A percentile compares a stretch with the other conserved stretches of the same genome.
Evolutionary conservation across 2,797 vertebrate genomes (phyloP).

Genomic region (Cirrhinus molitorella): DNA sequence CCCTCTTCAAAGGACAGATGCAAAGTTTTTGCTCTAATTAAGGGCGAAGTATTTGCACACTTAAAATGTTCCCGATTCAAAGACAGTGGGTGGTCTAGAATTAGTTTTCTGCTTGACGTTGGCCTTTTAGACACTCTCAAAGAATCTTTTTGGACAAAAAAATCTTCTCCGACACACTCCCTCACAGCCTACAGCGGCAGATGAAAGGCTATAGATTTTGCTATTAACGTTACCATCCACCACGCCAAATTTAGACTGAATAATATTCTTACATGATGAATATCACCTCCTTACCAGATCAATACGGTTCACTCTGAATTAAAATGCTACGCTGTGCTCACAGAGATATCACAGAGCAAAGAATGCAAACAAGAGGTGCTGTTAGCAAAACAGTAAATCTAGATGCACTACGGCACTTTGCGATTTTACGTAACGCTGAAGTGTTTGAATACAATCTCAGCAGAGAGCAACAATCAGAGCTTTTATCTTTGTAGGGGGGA

Average conservation of each 20-base stretch:
- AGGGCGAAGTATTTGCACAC: slow-evolving; percentile 49
- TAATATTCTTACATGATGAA: slow-evolving; percentile 15
- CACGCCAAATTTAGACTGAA: slow-evolving; percentile 14
- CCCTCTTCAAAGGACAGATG: slow-evolving; percentile 64
- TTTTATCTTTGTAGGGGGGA: slow-evolving; percentile 46
- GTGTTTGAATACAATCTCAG: slow-evolving; percentile 45
- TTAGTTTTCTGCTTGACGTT: slow-evolving; percentile 38
- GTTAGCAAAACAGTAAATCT: slow-evolving; percentile 38
- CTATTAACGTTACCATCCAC: slow-evolving; percentile 8
- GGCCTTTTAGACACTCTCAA: slow-evolving; percentile 39
- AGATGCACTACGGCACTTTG: slow-evolving; percentile 20
- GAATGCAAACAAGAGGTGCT: slow-evolving; percentile 34
- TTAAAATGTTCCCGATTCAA: slow-evolving; percentile 49
- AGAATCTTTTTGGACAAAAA: slow-evolving; percentile 36
- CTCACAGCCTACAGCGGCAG: not conserved
- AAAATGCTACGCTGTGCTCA: slow-evolving; percentile 4
- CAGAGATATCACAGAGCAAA: slow-evolving; percentile 5
- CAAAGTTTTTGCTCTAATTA: slow-evolving; percentile 62
- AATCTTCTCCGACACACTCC: slow-evolving; percentile 24
- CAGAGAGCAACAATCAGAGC: slow-evolving; percentile 48
- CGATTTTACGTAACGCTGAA: slow-evolving; percentile 37
- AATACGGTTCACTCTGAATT: slow-evolving; percentile 26
- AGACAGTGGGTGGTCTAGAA: slow-evolving; percentile 46
- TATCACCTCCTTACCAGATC: slow-evolving; percentile 21
- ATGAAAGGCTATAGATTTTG: slow-evolving; percentile 30